Evolutionary conservation across 2,113 vertebrate species (phyloP).

Genomic region (Gymnobelideus leadbeateri): DNA sequence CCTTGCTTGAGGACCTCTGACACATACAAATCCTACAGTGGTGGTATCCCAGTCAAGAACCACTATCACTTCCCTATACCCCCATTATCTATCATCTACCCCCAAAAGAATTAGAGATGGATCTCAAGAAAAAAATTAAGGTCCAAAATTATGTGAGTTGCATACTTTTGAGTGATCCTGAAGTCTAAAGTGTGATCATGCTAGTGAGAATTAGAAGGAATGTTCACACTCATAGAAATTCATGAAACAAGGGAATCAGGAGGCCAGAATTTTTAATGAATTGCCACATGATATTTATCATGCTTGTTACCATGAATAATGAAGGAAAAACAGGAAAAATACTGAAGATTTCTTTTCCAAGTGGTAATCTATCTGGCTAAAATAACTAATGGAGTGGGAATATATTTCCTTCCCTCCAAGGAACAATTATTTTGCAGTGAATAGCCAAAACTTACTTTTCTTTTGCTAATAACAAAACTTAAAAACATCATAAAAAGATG

Average conservation of each 20-base stretch:
- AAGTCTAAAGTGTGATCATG: background rate
- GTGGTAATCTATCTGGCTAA: background rate
- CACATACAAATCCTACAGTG: background rate
- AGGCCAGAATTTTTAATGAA: background rate
- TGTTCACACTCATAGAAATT: background rate
- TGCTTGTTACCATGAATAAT: background rate
- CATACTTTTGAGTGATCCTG: background rate
- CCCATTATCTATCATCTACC: no score
- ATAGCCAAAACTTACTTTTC: background rate
- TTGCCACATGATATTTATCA: background rate
- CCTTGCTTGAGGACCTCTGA: background rate
- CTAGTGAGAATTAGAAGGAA: background rate
- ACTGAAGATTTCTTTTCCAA: background rate
- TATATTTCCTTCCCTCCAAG: background rate
- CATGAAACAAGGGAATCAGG: background rate
- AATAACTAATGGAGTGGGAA: background rate
- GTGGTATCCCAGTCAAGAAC: background rate
- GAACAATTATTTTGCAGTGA: background rate
- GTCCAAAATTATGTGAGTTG: background rate
- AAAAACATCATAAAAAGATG: background rate
- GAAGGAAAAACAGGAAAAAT: background rate
- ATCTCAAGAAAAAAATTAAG: background rate
- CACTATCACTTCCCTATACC: background rate
- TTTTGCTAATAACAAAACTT: background rate
- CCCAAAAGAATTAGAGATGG: background rate